phyloP scores from a whole-genome alignment of 2,888 invertebrate species.

The Drosophila mettleri region DNA sequence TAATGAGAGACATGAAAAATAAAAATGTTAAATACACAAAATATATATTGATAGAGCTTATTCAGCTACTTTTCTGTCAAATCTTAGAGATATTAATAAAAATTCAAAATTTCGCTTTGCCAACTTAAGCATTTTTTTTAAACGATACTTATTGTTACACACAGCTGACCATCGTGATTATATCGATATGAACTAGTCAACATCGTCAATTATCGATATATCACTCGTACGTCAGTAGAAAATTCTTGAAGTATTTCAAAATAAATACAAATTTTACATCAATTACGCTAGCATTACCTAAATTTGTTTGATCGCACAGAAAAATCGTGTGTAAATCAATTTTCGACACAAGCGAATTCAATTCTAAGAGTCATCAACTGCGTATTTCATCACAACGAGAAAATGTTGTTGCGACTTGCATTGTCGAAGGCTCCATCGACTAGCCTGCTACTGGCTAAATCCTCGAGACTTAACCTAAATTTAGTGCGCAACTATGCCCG shows the following conservation, averaged over 20 bases:
- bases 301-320: slow-evolving; percentile 7
- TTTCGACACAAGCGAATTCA: slow-evolving; percentile 5
- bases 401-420: slow-evolving; percentile 79
- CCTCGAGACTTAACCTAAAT: slow-evolving; percentile 45
- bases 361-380: neutral
- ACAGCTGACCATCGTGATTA: neutral
- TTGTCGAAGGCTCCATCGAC: slow-evolving; percentile 57
- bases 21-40: neutral
- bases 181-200: slow-evolving; percentile 25
- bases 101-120: neutral
- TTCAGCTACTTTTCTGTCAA: too few species aligned
- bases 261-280: slow-evolving; percentile 11
- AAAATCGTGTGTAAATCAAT: neutral
- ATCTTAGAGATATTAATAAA: neutral
- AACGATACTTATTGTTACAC: neutral
- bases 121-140: neutral
- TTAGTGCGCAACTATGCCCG: slow-evolving; percentile 76
- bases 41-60: neutral
- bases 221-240: slow-evolving; percentile 18
- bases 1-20: too few species aligned
- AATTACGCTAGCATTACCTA: slow-evolving; percentile 5
- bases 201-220: slow-evolving; percentile 4
- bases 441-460: slow-evolving; percentile 43
- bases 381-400: slow-evolving; percentile 74
- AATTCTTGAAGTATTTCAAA: slow-evolving; percentile 49